Evolutionary conservation across 1,140 invertebrate species (phyloP).

Genomic region (Euglossa dilemma): DNA sequence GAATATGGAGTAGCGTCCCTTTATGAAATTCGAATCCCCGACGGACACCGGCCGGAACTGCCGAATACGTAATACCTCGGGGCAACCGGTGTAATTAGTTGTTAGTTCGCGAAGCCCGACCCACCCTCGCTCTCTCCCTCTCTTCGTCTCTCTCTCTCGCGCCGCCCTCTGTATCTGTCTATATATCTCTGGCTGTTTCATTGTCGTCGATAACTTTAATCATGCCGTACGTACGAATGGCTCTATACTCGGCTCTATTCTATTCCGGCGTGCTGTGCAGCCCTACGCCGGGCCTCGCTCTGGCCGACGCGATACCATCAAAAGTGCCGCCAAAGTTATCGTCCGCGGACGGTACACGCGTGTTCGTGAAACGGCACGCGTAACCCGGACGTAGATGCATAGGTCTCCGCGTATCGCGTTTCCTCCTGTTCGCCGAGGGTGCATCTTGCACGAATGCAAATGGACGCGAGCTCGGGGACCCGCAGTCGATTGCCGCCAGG

Average conservation of each 20-base stretch:
- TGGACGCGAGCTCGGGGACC: not conserved
- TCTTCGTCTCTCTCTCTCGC: not conserved
- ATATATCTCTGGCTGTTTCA: not conserved
- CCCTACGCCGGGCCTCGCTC: not conserved
- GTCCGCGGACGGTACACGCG: not conserved
- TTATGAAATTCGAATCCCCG: slow-evolving; percentile 53
- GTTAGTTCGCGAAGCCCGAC: slow-evolving; percentile 27
- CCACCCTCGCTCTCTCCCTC: not conserved
- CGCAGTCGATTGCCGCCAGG: not conserved
- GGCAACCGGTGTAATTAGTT: slow-evolving; percentile 44
- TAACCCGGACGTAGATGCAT: slow-evolving; percentile 37
- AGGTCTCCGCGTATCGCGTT: slow-evolving; percentile 22
- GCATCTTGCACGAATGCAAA: slow-evolving; percentile 36
- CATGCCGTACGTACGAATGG: not conserved
- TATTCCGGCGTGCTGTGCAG: not conserved
- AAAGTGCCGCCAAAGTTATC: slow-evolving; percentile 33
- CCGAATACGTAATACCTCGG: slow-evolving; percentile 47
- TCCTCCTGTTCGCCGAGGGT: slow-evolving; percentile 13
- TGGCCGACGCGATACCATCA: not conserved
- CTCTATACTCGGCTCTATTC: not conserved
- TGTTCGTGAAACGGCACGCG: slow-evolving; percentile 25
- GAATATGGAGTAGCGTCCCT: slow-evolving; percentile 49
- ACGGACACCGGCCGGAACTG: slow-evolving; percentile 28
- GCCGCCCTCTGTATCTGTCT: not conserved
- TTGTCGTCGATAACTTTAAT: slow-evolving; percentile 47